A percentile compares a stretch with the other conserved stretches of the same genome.
These are phyloP conservation scores for Drosophila tristis DNA, from an alignment of 1,140 invertebrate genomes.

Conservation along the genomic window DNA sequence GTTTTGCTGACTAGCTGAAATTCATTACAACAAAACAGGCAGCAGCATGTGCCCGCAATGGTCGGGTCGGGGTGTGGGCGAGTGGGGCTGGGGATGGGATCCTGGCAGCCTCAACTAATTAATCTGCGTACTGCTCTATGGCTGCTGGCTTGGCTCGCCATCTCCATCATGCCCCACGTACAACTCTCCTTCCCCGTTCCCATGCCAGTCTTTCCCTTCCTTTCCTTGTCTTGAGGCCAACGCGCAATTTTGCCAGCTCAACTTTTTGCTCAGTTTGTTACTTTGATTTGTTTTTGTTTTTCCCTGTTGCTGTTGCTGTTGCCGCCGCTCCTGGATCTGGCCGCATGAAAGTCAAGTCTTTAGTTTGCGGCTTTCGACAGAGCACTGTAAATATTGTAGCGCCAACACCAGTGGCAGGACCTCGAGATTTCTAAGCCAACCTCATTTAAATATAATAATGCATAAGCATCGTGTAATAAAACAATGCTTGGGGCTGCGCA, in stretches of 20 bases:
- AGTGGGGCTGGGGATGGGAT: slow-evolving; percentile 11
- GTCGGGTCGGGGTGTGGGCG: background rate
- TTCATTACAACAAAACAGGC: slow-evolving; percentile 79
- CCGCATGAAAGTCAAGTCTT: slow-evolving; percentile 79
- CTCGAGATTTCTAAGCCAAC: slow-evolving; percentile 66
- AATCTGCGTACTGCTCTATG: slow-evolving; percentile 67
- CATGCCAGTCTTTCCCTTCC: slow-evolving; percentile 4
- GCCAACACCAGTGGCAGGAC: slow-evolving; percentile 55
- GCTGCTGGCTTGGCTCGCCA: slow-evolving; percentile 1
- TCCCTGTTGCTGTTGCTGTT: slow-evolving; percentile 20
- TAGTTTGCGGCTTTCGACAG: slow-evolving; percentile 69
- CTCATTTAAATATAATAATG: slow-evolving; percentile 81
- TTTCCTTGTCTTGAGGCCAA: slow-evolving; percentile 55
- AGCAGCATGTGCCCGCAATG: slow-evolving; percentile 73
- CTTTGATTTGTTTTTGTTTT: slow-evolving; percentile 81
- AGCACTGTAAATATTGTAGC: slow-evolving; percentile 62
- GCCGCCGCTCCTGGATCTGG: slow-evolving; percentile 37
- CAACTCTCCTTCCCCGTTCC: background rate
- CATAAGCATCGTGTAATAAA: slow-evolving; percentile 59
- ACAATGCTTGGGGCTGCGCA: slow-evolving; percentile 29
- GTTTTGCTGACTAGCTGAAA: slow-evolving; percentile 83
- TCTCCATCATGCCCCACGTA: slow-evolving; percentile 35
- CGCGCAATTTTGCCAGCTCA: slow-evolving; percentile 77
- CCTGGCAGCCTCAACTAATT: slow-evolving; percentile 80
- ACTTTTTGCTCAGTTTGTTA: slow-evolving; percentile 81